Percentiles rank a stretch among this genome's conserved stretches.
These are phyloP conservation scores for Ceraclea dissimilis DNA, from an alignment of 2,888 invertebrate genomes.

Conservation along the genomic window DNA sequence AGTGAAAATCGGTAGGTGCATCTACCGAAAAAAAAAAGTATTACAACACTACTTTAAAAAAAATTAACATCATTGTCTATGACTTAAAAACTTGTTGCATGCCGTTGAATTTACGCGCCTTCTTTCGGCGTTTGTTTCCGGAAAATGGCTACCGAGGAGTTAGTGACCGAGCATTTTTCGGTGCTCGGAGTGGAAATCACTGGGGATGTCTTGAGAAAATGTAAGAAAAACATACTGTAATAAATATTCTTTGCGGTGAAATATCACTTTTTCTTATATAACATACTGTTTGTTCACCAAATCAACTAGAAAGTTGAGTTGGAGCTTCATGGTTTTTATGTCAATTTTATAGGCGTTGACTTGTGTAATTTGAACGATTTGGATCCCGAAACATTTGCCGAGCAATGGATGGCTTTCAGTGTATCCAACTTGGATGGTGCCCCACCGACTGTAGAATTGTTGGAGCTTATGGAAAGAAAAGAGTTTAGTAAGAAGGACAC, in stretches of 20 bases:
- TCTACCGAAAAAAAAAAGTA: too few species aligned
- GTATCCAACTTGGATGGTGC: conserved; percentile 56
- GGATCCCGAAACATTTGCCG: conserved; percentile 61
- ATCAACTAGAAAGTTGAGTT: too few species aligned
- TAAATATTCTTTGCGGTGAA: background rate
- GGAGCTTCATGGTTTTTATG: conserved; percentile 19
- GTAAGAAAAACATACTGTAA: conserved; percentile 31
- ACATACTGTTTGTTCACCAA: too few species aligned
- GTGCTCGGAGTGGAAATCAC: conserved; percentile 52
- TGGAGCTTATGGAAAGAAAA: conserved; percentile 58
- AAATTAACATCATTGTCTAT: too few species aligned
- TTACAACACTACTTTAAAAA: too few species aligned
- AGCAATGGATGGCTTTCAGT: conserved; percentile 73
- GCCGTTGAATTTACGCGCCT: conserved; percentile 34
- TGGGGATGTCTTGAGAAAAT: conserved; percentile 50
- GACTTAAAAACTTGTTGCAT: conserved; percentile 21
- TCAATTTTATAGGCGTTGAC: conserved; percentile 45
- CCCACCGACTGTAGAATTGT: conserved; percentile 51
- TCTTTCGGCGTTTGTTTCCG: conserved; percentile 32
- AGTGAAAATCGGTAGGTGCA: too few species aligned
- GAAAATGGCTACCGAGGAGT: conserved; percentile 51
- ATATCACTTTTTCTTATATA: too few species aligned
- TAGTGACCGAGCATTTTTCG: conserved; percentile 55
- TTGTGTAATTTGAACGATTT: conserved; percentile 57
- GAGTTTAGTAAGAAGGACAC: conserved; percentile 49